phyloP scores from a whole-genome alignment of 1,140 invertebrate genomes.

The Calycopis cecrops region DNA sequence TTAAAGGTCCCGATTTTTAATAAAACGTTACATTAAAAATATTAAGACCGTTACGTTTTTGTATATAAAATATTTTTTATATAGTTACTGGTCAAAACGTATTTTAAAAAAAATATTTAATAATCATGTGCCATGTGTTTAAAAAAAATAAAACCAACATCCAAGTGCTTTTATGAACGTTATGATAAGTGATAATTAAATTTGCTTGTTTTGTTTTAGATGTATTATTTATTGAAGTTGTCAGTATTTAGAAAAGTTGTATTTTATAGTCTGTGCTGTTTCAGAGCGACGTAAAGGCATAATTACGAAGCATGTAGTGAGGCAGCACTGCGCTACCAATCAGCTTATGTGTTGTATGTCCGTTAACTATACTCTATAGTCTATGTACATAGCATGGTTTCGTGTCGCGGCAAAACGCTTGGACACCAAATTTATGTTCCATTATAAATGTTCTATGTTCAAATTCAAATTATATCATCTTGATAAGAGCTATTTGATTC shows the following conservation, averaged over 20 bases:
- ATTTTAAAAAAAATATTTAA: slow-evolving; percentile 31
- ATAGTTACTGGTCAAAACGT: slow-evolving; percentile 9
- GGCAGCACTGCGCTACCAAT: not conserved
- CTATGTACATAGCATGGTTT: too few relatives aligned
- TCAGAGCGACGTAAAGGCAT: slow-evolving; percentile 13
- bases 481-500: slow-evolving; percentile 5
- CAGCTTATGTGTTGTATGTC: not conserved
- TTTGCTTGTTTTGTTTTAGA: slow-evolving; percentile 62
- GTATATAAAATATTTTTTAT: slow-evolving; percentile 49
- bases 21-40: slow-evolving; percentile 24
- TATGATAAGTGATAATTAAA: slow-evolving; percentile 61
- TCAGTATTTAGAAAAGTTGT: slow-evolving; percentile 17
- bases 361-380: too few relatives aligned
- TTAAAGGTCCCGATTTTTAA: slow-evolving; percentile 35
- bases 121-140: slow-evolving; percentile 62
- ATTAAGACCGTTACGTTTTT: slow-evolving; percentile 31
- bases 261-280: slow-evolving; percentile 31
- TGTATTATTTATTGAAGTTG: slow-evolving; percentile 36
- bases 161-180: slow-evolving; percentile 63
- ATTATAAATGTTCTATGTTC: too few relatives aligned
- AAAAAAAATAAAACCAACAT: slow-evolving; percentile 22
- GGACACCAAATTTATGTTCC: too few relatives aligned
- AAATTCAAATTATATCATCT: too few relatives aligned
- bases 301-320: not conserved
- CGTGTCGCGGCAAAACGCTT: too few relatives aligned